Evolutionary conservation across 1,140 invertebrate species (phyloP).

Genomic region (Neomicropteryx cornuta): DNA sequence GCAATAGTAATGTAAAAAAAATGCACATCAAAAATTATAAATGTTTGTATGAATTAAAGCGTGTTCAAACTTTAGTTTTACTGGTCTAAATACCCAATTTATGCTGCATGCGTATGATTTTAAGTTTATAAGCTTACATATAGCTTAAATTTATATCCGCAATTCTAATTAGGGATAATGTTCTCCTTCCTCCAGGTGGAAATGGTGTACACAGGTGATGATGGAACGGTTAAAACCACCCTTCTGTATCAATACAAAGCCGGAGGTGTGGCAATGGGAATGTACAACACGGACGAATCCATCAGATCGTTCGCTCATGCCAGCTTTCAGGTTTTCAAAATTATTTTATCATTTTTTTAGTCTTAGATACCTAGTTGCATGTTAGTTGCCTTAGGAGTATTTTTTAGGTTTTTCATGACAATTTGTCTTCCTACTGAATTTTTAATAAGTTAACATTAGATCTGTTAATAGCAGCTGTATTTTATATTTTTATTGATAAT

Average conservation of each 20-base stretch:
- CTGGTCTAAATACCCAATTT: too few relatives aligned
- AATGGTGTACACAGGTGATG: conserved; percentile 50
- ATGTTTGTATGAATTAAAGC: too few relatives aligned
- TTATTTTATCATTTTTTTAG: too few relatives aligned
- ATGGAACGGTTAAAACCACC: conserved; percentile 41
- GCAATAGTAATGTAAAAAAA: too few relatives aligned
- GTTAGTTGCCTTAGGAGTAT: too few relatives aligned
- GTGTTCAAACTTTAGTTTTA: too few relatives aligned
- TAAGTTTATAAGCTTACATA: too few relatives aligned
- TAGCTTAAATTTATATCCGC: too few relatives aligned
- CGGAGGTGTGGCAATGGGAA: conserved; percentile 68
- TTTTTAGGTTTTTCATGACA: conserved; percentile 1
- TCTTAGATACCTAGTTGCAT: too few relatives aligned
- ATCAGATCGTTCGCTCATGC: conserved; percentile 75
- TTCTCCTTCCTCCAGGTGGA: conserved; percentile 42
- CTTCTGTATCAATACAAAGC: conserved; percentile 64
- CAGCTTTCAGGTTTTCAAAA: conserved; percentile 55
- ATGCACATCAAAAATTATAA: too few relatives aligned
- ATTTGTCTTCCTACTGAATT: neutral
- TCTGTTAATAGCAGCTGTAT: conserved; percentile 1
- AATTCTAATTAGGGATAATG: too few relatives aligned
- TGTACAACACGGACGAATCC: conserved; percentile 87
- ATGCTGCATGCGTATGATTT: too few relatives aligned
- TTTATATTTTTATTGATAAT: conserved; percentile 10
- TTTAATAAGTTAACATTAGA: conserved; percentile 1